phyloP scores from a whole-genome alignment of 2,797 vertebrate species.

The Ibycter americanus region DNA sequence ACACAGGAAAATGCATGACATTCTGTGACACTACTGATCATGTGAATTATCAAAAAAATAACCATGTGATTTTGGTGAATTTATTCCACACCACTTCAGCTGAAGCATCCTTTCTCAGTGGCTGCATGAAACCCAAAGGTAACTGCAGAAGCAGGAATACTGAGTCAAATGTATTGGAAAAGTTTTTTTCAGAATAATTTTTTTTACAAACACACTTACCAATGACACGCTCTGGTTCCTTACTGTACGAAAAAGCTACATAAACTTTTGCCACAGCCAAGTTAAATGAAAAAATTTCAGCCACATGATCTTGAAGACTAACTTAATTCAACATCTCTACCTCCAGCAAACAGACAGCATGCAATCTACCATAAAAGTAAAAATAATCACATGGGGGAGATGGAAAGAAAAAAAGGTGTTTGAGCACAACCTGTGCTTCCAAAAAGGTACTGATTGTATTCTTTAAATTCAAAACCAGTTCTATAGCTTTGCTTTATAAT shows the following conservation, averaged over 20 bases:
- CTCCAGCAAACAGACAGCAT: not conserved
- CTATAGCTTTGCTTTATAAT: not conserved
- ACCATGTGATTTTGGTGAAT: not conserved
- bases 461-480: not conserved
- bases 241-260: not conserved
- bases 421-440: not conserved
- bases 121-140: not conserved
- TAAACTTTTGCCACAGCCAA: not conserved
- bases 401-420: not conserved
- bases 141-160: not conserved
- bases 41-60: rapidly evolving
- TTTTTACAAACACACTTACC: not conserved
- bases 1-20: not conserved
- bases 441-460: not conserved
- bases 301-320: not conserved
- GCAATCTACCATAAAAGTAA: not conserved
- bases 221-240: not conserved
- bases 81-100: not conserved
- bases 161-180: not conserved
- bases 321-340: not conserved
- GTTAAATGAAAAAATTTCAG: not conserved
- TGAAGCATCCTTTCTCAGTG: not conserved
- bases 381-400: not conserved
- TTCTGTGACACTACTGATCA: not conserved
- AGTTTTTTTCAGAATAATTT: not conserved